A percentile compares a stretch with the other conserved stretches of the same genome.
Conservation (phyloP, 1,140 invertebrate genomes). For the Tetragonula clypearis region DNA sequence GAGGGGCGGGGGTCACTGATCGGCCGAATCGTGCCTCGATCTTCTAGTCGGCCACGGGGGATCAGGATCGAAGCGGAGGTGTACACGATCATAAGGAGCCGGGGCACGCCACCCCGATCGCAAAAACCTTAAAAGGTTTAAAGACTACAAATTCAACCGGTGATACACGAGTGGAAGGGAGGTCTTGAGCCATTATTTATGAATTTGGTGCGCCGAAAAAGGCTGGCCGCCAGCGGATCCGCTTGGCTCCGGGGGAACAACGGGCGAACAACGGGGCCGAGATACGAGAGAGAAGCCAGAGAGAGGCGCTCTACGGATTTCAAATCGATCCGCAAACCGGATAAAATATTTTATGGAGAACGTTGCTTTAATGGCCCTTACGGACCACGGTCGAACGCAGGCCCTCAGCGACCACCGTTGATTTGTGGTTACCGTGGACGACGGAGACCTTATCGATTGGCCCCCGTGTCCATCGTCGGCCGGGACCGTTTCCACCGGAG, state of each 20-base stretch:
- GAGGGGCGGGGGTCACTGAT: slow-evolving; percentile 45
- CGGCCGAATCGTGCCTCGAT: slow-evolving; percentile 35
- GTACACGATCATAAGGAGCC: slow-evolving; percentile 53
- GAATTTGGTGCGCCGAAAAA: slow-evolving; percentile 74
- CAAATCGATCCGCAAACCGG: slow-evolving; percentile 68
- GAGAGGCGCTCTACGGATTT: slow-evolving; percentile 64
- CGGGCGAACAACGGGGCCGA: neutral
- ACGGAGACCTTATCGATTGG: slow-evolving; percentile 66
- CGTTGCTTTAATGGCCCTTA: slow-evolving; percentile 66
- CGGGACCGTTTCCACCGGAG: slow-evolving; percentile 35
- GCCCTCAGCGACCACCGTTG: slow-evolving; percentile 55
- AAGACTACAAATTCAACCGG: slow-evolving; percentile 74
- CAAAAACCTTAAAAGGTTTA: slow-evolving; percentile 77
- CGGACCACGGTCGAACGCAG: slow-evolving; percentile 19
- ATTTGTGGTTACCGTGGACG: slow-evolving; percentile 62
- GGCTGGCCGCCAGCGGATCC: slow-evolving; percentile 56
- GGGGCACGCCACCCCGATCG: slow-evolving; percentile 38
- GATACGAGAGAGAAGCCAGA: slow-evolving; percentile 18
- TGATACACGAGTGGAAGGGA: slow-evolving; percentile 68
- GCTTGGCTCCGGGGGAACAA: slow-evolving; percentile 26
- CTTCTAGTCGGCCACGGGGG: slow-evolving; percentile 21
- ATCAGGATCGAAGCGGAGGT: neutral
- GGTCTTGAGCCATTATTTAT: slow-evolving; percentile 77
- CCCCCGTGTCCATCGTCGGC: slow-evolving; percentile 38
- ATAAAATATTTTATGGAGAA: slow-evolving; percentile 74